Evolutionary conservation across 2,797 vertebrate species (phyloP).

Genomic region (Xenops minutus): DNA sequence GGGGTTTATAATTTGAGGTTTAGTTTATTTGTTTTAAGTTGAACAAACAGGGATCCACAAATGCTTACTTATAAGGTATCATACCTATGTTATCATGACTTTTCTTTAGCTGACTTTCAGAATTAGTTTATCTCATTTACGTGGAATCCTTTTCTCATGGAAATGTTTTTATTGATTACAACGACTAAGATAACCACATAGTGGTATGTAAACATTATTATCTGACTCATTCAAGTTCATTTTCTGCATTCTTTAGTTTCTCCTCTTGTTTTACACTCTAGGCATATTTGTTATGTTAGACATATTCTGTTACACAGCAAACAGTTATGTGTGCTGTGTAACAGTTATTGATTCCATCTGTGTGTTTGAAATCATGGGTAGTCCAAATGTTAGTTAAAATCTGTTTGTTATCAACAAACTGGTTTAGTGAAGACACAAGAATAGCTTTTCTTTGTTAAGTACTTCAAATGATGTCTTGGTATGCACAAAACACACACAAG

Average conservation of each 20-base stretch:
- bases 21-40: not conserved
- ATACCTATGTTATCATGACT: not conserved
- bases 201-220: not conserved
- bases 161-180: not conserved
- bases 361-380: constrained; percentile 63
- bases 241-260: not conserved
- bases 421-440: not conserved
- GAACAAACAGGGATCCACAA: not conserved
- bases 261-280: constrained; percentile 16
- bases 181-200: not conserved
- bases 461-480: not conserved
- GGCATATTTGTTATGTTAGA: constrained; percentile 53
- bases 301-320: constrained; percentile 49
- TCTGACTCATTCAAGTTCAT: not conserved
- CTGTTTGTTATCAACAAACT: constrained; percentile 73
- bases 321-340: constrained; percentile 55
- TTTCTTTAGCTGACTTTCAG: not conserved
- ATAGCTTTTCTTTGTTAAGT: not conserved
- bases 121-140: not conserved
- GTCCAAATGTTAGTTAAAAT: constrained; percentile 73
- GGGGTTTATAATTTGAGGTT: rapidly evolving
- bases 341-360: constrained; percentile 74
- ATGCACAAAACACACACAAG: not conserved
- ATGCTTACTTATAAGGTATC: not conserved
- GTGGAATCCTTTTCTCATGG: not conserved